phyloP scores from a whole-genome alignment of 2,888 invertebrate genomes.

The Tridacna gigas region DNA sequence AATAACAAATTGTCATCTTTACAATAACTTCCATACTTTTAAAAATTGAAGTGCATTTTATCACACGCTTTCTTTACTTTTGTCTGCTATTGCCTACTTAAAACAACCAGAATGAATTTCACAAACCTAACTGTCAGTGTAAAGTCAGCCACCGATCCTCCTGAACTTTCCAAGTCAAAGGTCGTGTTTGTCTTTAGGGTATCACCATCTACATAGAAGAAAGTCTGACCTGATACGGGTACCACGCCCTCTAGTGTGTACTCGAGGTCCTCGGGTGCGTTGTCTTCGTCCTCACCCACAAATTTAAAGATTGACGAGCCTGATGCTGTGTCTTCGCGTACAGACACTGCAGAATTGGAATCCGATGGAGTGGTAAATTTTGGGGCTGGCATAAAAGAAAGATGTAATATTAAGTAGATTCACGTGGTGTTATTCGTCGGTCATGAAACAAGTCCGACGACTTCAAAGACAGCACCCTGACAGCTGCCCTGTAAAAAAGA shows the following conservation, averaged over 20 bases:
- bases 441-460: no score
- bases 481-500: no score
- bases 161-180: neutral
- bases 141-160: neutral
- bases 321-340: neutral
- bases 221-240: neutral
- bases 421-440: no score
- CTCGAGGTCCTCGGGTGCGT: neutral
- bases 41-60: no score
- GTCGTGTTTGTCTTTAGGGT: slow-evolving; percentile 9
- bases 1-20: no score
- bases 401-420: no score
- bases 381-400: neutral
- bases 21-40: no score
- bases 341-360: neutral
- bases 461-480: no score
- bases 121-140: neutral
- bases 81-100: no score
- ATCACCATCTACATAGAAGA: slow-evolving; percentile 1
- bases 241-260: neutral
- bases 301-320: neutral
- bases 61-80: no score
- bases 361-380: neutral
- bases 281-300: slow-evolving; percentile 8
- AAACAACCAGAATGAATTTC: neutral